phyloP scores from a whole-genome alignment of 2,113 vertebrate genomes.

The Syngnathus scovelli region DNA sequence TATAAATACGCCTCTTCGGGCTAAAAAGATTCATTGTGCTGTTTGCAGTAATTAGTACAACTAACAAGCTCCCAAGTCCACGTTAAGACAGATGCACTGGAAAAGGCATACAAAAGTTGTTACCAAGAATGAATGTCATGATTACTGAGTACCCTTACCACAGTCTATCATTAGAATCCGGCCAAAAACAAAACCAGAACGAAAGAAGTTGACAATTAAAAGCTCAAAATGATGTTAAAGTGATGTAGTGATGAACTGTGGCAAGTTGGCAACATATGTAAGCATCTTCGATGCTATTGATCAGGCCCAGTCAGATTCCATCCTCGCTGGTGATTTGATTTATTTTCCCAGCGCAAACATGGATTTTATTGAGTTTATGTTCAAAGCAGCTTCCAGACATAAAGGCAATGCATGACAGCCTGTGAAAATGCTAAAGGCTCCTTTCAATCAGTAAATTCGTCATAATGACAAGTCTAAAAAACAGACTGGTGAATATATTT shows the following conservation, averaged over 20 bases:
- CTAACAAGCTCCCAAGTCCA: constrained; percentile 51
- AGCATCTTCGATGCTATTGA: constrained; percentile 41
- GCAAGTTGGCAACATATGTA: constrained; percentile 24
- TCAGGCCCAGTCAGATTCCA: constrained; percentile 25
- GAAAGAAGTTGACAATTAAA: neutral
- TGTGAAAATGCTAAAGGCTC: neutral
- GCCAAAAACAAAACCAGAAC: neutral
- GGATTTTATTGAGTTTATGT: neutral
- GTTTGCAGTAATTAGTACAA: constrained; percentile 65
- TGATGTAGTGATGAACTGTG: constrained; percentile 39
- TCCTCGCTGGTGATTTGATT: constrained; percentile 10
- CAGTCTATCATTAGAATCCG: neutral
- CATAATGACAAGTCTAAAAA: neutral
- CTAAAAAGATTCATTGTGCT: constrained; percentile 49
- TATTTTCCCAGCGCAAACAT: neutral
- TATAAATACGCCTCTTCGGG: constrained; percentile 47
- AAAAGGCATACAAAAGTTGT: constrained; percentile 5
- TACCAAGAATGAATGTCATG: constrained; percentile 18
- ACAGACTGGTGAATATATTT: neutral
- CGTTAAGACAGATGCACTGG: constrained; percentile 29
- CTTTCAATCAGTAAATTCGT: neutral
- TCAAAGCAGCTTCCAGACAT: neutral
- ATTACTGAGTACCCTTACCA: neutral
- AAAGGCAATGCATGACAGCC: neutral
- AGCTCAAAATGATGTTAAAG: neutral